Percentiles rank a stretch among this genome's conserved stretches.
Evolutionary conservation across 2,888 invertebrate species (phyloP).

Genomic region (Synanthedon tipuliformis): DNA sequence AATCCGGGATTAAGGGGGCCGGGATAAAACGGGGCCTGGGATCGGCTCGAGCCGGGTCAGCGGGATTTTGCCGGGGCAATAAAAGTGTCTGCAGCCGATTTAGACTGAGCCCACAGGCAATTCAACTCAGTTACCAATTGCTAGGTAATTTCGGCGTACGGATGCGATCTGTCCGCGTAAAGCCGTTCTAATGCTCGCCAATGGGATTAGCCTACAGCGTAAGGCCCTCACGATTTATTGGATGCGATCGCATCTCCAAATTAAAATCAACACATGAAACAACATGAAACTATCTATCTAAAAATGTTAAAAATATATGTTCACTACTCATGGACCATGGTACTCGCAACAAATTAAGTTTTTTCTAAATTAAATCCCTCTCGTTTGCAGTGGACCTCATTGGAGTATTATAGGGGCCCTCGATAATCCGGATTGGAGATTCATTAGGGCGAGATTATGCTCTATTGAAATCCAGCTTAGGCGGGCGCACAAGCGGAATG

Average conservation of each 20-base stretch:
- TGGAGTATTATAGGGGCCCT: constrained; percentile 50
- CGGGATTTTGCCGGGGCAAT: constrained; percentile 66
- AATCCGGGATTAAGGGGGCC: constrained; percentile 67
- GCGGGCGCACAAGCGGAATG: constrained; percentile 35
- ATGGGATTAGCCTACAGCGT: constrained; percentile 64
- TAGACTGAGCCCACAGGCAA: constrained; percentile 64
- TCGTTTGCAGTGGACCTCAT: constrained; percentile 50
- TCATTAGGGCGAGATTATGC: constrained; percentile 71
- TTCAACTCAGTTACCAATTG: constrained; percentile 65
- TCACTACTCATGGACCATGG: not conserved
- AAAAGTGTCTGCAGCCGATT: constrained; percentile 72
- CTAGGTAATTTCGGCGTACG: constrained; percentile 66
- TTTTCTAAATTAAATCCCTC: constrained; percentile 55
- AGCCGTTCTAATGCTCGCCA: constrained; percentile 65
- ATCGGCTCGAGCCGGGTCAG: constrained; percentile 59
- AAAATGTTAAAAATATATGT: not conserved
- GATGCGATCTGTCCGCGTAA: constrained; percentile 65
- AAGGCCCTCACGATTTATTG: constrained; percentile 62
- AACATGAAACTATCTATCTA: not conserved
- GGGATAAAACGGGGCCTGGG: constrained; percentile 57
- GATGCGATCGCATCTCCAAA: constrained; percentile 44
- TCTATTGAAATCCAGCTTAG: constrained; percentile 69
- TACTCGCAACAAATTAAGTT: constrained; percentile 41
- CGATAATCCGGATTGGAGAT: constrained; percentile 68
- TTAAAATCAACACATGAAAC: constrained; percentile 17